Base-by-base conservation (phyloP, 2,888 invertebrate genomes). In the Galeruca laticollis region DNA sequence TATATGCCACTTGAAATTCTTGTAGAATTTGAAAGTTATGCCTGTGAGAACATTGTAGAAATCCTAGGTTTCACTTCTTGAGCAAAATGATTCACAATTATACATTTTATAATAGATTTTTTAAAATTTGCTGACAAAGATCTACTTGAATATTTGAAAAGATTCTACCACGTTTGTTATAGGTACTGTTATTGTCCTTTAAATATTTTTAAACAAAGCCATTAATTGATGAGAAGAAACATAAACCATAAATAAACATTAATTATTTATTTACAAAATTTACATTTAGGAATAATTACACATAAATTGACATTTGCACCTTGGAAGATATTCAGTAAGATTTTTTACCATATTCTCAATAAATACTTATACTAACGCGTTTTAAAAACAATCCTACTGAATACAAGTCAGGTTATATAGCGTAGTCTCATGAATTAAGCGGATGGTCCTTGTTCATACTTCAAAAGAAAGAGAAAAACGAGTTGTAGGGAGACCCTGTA, bases 211-310 rank as follows among this genome's bases (percentile, higher is more conserved):
- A 52, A 21, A 21, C 52, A 52, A 21, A 5, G 5, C 9, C 5
- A 13, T 21, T 9, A 52, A 52, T 26, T 26, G 21, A 26, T 21
- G 21, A 13, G 11, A 15, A 26, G 13, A 5, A 52, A 47, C 6
- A 47, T 8, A 18, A 47, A 47, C 9, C 18, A 15, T 47, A 47
- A 47, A 1, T 15, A 47, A 47, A 18, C 37, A 13, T 47, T 37
- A 40, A 60, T 15, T 49, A 57, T 71, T 37, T 74, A 74, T 74
- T 69, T 74, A 74, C 74, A 74, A 54, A 49, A 67, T 71, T 49
- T 65, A 67, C 68, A 61, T 31, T 68, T 33, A 43, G 8, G 26
- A 26, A 52, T 57, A 57, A 15, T 43, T 60, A 65, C 13, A 59
- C 1, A 15, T 60, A 40, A 33, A 15, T 57, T 66, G 51, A 60